These are phyloP conservation scores for Eulimnadia texana DNA, from an alignment of 1,140 invertebrate genomes.

Conservation along the genomic window DNA sequence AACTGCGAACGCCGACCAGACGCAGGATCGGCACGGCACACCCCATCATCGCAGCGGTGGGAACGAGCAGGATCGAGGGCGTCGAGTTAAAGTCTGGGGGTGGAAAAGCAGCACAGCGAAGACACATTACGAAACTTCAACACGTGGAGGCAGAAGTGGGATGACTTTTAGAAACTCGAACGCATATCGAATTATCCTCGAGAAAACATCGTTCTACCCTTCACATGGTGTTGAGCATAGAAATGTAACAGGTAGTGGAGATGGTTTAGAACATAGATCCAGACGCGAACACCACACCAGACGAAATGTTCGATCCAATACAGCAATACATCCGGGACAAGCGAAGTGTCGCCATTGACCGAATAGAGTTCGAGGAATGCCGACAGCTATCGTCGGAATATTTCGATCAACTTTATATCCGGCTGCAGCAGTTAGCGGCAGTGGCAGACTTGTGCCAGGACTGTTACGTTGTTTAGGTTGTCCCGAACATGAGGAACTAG, in stretches of 20 bases:
- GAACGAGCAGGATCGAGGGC: not conserved
- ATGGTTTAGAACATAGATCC: not conserved
- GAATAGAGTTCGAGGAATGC: not conserved
- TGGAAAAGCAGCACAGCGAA: constrained; percentile 2
- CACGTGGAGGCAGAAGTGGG: constrained; percentile 7
- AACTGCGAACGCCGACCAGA: not conserved
- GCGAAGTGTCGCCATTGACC: not conserved
- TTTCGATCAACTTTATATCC: constrained; percentile 1
- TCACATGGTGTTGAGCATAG: constrained; percentile 4
- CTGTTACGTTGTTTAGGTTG: no score
- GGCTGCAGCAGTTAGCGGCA: not conserved
- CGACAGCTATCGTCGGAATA: not conserved
- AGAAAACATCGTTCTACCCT: not conserved
- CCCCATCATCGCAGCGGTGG: no score
- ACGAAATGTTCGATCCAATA: not conserved
- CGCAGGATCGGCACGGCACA: not conserved
- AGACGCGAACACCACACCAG: not conserved
- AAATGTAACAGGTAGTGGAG: not conserved
- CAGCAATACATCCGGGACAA: not conserved
- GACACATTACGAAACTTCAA: constrained; percentile 1
- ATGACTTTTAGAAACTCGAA: constrained; percentile 9
- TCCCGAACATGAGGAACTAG: no score
- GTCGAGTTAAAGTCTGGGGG: not conserved
- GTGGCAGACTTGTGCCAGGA: not conserved
- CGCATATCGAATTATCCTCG: not conserved